Percentiles rank a stretch among this genome's conserved stretches.
phyloP scores from a whole-genome alignment of 2,888 invertebrate species.

The Drosophila flavopinicola region DNA sequence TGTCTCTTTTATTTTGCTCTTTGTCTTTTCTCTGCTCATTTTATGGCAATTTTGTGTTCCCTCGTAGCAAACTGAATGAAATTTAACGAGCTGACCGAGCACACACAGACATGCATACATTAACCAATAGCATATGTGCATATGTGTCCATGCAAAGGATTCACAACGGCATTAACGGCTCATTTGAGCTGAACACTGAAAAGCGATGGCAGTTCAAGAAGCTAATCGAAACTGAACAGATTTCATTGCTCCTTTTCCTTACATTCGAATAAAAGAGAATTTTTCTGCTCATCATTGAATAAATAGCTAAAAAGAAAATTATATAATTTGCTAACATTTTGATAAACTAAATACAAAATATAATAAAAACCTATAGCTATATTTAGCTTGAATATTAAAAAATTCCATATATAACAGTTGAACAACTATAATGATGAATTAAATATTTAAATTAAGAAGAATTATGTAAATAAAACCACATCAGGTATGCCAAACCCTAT shows the following conservation, averaged over 20 bases:
- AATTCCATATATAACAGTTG: no score
- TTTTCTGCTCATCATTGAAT: neutral
- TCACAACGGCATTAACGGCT: conserved; percentile 58
- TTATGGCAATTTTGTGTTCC: conserved; percentile 68
- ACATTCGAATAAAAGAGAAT: neutral
- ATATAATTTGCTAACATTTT: no score
- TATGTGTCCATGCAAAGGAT: conserved; percentile 43
- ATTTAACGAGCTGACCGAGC: conserved; percentile 56
- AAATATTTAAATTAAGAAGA: no score
- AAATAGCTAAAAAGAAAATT: no score
- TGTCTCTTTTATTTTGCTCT: conserved; percentile 4
- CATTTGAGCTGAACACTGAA: conserved; percentile 36
- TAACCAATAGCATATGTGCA: conserved; percentile 30
- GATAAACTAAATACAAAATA: no score
- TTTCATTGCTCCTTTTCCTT: neutral
- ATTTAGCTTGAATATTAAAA: no score
- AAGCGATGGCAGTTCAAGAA: conserved; percentile 14
- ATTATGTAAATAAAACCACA: no score
- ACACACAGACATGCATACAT: conserved; percentile 9
- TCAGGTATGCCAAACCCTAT: no score
- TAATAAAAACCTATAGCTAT: no score
- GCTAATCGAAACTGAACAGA: neutral
- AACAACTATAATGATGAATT: no score
- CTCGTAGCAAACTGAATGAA: conserved; percentile 55
- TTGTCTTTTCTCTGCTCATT: conserved; percentile 47